Conservation (phyloP, 2,888 invertebrate genomes). For the Agriotes lineatus region DNA sequence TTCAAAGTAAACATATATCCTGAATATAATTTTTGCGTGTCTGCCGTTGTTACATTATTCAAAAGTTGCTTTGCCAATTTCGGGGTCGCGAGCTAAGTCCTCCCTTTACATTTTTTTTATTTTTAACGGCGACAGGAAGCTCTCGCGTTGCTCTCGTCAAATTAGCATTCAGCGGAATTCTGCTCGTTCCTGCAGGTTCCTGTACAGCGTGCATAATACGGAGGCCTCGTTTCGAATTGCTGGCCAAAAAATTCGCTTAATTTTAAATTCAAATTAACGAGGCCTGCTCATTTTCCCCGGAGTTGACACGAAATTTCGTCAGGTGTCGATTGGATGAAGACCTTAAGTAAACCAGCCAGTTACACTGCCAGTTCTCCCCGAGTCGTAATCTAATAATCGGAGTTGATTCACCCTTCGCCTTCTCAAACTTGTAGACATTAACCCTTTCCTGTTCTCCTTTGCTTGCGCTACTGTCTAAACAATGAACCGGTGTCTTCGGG, state of each 20-base stretch:
- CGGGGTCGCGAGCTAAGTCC: too few relatives aligned
- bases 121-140: slow-evolving; percentile 9
- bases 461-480: slow-evolving; percentile 32
- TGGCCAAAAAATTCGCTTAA: not conserved
- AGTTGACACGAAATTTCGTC: slow-evolving; percentile 26
- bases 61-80: too few relatives aligned
- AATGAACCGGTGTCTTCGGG: slow-evolving; percentile 35
- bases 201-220: too few relatives aligned
- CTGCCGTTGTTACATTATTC: too few relatives aligned
- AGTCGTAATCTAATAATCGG: slow-evolving; percentile 54
- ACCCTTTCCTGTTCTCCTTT: slow-evolving; percentile 39
- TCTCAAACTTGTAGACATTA: slow-evolving; percentile 46
- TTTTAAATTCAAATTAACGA: slow-evolving; percentile 25
- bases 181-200: not conserved
- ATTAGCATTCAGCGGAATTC: slow-evolving; percentile 14
- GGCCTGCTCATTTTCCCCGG: slow-evolving; percentile 19
- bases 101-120: too few relatives aligned
- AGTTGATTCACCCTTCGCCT: slow-evolving; percentile 51
- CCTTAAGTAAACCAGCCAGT: slow-evolving; percentile 41
- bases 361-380: slow-evolving; percentile 36
- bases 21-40: too few relatives aligned
- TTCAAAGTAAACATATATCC: too few relatives aligned
- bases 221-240: too few relatives aligned
- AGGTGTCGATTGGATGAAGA: slow-evolving; percentile 32
- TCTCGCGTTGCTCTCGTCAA: slow-evolving; percentile 8